Evolutionary conservation across 2,888 invertebrate species (phyloP).

Genomic region (Smittia aterrima): DNA sequence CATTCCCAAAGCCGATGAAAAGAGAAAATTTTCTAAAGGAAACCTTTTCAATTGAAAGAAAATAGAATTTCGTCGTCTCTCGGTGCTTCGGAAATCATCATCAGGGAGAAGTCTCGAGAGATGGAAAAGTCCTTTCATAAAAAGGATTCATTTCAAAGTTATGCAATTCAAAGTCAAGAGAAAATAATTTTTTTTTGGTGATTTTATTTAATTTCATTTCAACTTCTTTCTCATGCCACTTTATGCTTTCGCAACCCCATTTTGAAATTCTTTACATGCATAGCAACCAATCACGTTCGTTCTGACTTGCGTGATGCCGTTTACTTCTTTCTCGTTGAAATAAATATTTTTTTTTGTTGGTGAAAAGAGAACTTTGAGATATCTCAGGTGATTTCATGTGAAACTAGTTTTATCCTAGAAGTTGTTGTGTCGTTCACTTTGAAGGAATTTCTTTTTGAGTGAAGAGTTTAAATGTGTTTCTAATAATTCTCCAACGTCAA

Average conservation of each 20-base stretch:
- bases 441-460: too few species aligned
- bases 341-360: too few species aligned
- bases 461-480: too few species aligned
- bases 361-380: background rate
- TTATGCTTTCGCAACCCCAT: constrained; percentile 34
- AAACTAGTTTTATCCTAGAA: background rate
- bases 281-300: constrained; percentile 33
- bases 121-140: background rate
- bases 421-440: background rate
- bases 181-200: too few species aligned
- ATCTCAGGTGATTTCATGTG: background rate
- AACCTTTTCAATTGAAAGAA: background rate
- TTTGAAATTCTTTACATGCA: constrained; percentile 36
- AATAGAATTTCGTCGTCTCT: background rate
- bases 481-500: background rate
- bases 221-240: background rate
- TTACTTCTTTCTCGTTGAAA: background rate
- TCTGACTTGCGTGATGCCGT: constrained; percentile 26
- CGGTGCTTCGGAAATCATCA: too few species aligned
- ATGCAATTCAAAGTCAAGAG: too few species aligned
- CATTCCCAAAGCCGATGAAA: constrained; percentile 1
- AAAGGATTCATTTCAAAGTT: too few species aligned
- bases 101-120: too few species aligned
- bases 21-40: background rate
- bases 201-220: background rate